Base-by-base conservation (phyloP, 2,797 vertebrate species). In the Caiman crocodilus region DNA sequence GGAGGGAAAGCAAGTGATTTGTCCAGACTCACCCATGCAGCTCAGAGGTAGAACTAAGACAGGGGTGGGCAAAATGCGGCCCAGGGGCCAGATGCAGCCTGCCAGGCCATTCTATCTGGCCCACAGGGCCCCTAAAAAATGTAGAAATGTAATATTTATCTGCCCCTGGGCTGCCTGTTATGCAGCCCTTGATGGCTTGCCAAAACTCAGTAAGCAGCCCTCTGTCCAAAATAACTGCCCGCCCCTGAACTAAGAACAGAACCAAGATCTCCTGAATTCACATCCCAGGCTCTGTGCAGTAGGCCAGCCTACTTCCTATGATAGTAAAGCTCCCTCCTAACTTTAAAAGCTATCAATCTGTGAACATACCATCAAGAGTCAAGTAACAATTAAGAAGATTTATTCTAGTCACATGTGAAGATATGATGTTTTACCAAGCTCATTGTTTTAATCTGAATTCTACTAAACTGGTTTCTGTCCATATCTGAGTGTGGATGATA, bases 361-460 rank as follows among this genome's bases (percentile, higher is more conserved):
- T n/a, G 30, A 88, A 85, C 77, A 67, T 87, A 55, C 32, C 77
- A n/a, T 57, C 9, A 58, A 87, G 26, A 82, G 1, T 67, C 83
- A 76, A 85, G 30, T 55, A 32, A 58, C 79, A 90, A 88, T 77
- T 80, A 88, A 85, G n/a, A 15, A 77, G 60, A 5, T 57, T 55
- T 35, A 35, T 75, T 67, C 21, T 32, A 57, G 23, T 84, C 80
- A 17, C n/a, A 11, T 30, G 42, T 91, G 73, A 86, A 30, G 78
- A 82, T 76, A 87, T 73, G 57, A 63, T 16, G 80, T 25, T 82
- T 95, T 93, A 90, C 78, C 76, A 90, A 88, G 58, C 71, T 78
- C 89, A 91, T 95, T 96, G 86, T 95, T 95, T 89, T 79, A 42
- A 74, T 83, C 5, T 90, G 89, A 79, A 91, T 87, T 9, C 8